phyloP scores from a whole-genome alignment of 2,797 vertebrate species.

The Lepidocolaptes lacrymiger region DNA sequence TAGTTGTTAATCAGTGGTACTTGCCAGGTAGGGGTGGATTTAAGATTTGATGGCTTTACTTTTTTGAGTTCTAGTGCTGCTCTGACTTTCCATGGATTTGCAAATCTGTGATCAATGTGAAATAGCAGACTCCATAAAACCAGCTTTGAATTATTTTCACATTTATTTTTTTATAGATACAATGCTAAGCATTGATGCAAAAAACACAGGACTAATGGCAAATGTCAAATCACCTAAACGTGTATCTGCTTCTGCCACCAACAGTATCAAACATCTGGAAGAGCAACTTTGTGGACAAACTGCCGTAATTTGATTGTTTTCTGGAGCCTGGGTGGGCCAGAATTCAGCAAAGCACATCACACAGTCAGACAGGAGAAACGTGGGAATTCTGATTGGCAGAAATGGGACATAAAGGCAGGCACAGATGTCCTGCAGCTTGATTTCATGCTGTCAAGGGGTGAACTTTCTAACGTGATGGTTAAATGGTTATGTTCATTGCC shows the following conservation, averaged over 20 bases:
- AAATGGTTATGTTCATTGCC: background rate
- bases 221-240: background rate
- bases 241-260: background rate
- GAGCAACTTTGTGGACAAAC: background rate
- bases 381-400: background rate
- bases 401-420: background rate
- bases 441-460: background rate
- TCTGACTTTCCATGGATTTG: background rate
- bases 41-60: background rate
- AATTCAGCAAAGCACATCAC: background rate
- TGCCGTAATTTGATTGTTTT: background rate
- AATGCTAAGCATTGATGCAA: background rate
- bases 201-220: background rate
- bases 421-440: background rate
- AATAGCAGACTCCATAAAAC: background rate
- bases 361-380: background rate
- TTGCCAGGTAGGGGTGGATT: background rate
- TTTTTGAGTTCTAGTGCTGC: background rate
- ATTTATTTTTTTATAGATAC: fast-evolving
- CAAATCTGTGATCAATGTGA: background rate
- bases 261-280: background rate
- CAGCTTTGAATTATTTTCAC: background rate
- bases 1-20: background rate
- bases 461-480: background rate
- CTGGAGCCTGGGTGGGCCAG: background rate